Evolutionary conservation across 2,888 invertebrate genomes (phyloP).

Genomic region (Metacarcinus magister): DNA sequence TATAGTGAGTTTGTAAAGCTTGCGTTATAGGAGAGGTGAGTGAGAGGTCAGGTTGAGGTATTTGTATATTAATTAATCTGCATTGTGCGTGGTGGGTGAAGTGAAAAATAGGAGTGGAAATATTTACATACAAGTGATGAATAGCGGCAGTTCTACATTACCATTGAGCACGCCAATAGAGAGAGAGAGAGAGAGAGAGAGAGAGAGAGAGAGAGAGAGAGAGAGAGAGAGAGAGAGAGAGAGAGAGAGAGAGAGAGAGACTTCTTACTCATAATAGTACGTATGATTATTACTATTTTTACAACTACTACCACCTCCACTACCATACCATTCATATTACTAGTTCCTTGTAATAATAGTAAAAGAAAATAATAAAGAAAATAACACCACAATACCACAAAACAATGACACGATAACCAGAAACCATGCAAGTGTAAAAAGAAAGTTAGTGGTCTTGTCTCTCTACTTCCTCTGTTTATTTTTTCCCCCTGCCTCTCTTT

Average conservation of each 20-base stretch:
- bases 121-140: not conserved
- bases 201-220: not conserved
- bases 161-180: not conserved
- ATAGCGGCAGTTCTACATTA: not conserved
- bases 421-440: too few relatives aligned
- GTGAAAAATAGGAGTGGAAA: not conserved
- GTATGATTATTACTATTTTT: not conserved
- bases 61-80: not conserved
- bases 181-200: not conserved
- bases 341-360: too few relatives aligned
- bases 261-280: not conserved
- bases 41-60: not conserved
- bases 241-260: not conserved
- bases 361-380: not conserved
- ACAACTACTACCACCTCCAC: not conserved
- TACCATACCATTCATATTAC: too few relatives aligned
- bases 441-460: not conserved
- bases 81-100: not conserved
- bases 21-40: too few relatives aligned
- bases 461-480: not conserved
- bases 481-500: too few relatives aligned
- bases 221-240: conserved; percentile 35
- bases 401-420: not conserved
- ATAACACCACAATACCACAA: not conserved
- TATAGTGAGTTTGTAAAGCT: too few relatives aligned